Base-by-base conservation (phyloP, 2,888 invertebrate species). In the Clepsis dumicolana region DNA sequence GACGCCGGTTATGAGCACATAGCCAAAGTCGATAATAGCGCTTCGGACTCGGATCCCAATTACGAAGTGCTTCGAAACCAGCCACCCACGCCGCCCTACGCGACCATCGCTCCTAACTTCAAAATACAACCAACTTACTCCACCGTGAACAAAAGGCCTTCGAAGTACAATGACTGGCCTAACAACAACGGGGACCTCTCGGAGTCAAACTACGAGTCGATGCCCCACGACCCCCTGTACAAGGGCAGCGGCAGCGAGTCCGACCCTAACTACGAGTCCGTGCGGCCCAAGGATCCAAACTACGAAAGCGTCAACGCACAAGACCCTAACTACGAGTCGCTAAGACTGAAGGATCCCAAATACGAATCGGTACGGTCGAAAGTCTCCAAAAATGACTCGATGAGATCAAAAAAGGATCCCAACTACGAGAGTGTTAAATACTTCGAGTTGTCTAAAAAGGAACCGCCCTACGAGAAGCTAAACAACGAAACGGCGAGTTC, bases 371-470 rank as follows among this genome's bases (percentile, higher is more conserved):
- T 96, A 82, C 80, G 90, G 21, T 91, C 90, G 16, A 90, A 81
- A 66, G 82, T 79, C 50, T 91, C 94, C 0, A 95, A 95, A 79
- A 95, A 95, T 74, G 95, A 95, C 73, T 94, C 94, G 16, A 94
- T 95, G 0, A 89, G 89, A 71, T 94, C 94, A 8, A 81, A 87
- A 75, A 94, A 94, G 56, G 96, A 97, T 91, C 97, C 97, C 0
- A 97, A 97, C 83, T 97, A 97, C 79, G 97, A 97, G 83, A 97
- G 96, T 73, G 97, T 97, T 0, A 96, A 96, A 74, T 97, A 96
- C 86, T 94, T 95, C 77, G 96, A 95, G 70, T 82, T 95, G 1
- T 78, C 89, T 0, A 90, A 91, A 27, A 90, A 88, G 69, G 96
- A 96, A 61, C 96, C 96, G 60, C 96, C 96, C 0, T 96, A 96